These are phyloP conservation scores for Dendroctonus valens DNA, from an alignment of 1,140 invertebrate species.

Conservation along the genomic window DNA sequence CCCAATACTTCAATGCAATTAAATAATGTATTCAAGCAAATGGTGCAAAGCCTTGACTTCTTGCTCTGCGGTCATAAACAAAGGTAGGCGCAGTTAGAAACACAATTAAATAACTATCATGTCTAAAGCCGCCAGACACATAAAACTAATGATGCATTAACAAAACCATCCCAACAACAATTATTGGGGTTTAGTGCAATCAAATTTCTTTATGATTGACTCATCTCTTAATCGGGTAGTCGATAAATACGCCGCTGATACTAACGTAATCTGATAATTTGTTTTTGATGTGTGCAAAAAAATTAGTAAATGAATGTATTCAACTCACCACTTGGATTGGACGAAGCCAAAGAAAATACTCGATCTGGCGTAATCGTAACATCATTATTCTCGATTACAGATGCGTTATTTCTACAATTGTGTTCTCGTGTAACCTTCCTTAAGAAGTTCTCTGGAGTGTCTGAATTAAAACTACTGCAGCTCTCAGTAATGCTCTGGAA, in stretches of 20 bases:
- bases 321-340: neutral
- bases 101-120: too few species aligned
- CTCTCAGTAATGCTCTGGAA: constrained; percentile 47
- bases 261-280: neutral
- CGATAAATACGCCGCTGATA: neutral
- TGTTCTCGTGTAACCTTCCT: constrained; percentile 37
- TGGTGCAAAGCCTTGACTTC: too few species aligned
- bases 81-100: too few species aligned
- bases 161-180: too few species aligned
- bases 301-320: neutral
- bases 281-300: neutral
- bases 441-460: constrained; percentile 44
- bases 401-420: constrained; percentile 26
- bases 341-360: neutral
- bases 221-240: constrained; percentile 1
- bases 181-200: too few species aligned
- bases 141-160: too few species aligned
- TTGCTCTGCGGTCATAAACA: too few species aligned
- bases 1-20: too few species aligned
- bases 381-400: constrained; percentile 5
- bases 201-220: too few species aligned
- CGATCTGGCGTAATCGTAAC: constrained; percentile 1
- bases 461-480: constrained; percentile 45
- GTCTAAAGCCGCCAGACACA: too few species aligned
- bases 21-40: too few species aligned